These are phyloP conservation scores for Caretta caretta DNA, from an alignment of 2,113 vertebrate genomes.

Conservation along the genomic window DNA sequence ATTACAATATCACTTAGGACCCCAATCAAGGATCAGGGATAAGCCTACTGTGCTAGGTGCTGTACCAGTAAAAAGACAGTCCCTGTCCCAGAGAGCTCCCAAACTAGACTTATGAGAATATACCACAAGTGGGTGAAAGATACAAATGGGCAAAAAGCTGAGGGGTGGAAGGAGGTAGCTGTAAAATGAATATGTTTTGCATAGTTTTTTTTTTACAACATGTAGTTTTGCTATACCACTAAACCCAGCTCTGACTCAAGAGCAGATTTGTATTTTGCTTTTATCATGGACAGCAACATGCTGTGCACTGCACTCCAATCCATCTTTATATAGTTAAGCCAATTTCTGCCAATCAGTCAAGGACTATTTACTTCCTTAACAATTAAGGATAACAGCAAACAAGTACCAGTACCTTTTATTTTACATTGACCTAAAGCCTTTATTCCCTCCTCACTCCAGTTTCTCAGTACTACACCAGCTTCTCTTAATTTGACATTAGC, in stretches of 20 bases:
- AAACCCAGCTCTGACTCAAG: not conserved
- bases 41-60: not conserved
- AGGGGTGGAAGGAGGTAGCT: not conserved
- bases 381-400: not conserved
- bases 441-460: not conserved
- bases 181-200: not conserved
- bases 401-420: not conserved
- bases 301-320: rapidly evolving
- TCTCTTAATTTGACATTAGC: not conserved
- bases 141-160: not conserved
- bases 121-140: not conserved
- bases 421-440: not conserved
- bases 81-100: not conserved
- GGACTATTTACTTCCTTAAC: not conserved
- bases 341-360: not conserved
- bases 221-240: not conserved
- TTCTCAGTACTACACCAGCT: not conserved
- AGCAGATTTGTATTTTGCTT: not conserved
- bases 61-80: not conserved
- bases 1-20: not conserved
- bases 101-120: not conserved
- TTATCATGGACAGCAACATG: not conserved
- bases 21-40: not conserved
- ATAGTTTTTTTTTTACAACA: not conserved
- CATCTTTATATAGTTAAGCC: not conserved